Evolutionary conservation across 2,113 vertebrate species (phyloP).

Genomic region (Camelus bactrianus): DNA sequence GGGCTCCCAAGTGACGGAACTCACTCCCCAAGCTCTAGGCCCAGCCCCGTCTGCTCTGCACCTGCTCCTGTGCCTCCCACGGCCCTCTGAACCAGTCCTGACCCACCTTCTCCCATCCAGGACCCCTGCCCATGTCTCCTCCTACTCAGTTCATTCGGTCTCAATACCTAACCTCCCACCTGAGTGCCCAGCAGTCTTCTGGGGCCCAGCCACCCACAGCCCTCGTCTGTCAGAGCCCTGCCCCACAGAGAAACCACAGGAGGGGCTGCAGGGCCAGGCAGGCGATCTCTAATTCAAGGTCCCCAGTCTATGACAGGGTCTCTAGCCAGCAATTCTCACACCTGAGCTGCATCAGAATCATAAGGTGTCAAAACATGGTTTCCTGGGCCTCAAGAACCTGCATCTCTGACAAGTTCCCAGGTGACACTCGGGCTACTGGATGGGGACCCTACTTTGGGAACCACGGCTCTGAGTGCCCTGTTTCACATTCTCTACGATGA

Average conservation of each 20-base stretch:
- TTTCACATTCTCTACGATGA: neutral
- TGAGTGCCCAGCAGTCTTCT: neutral
- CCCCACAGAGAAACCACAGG: neutral
- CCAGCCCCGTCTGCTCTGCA: too few species aligned
- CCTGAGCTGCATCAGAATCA: neutral
- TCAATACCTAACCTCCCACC: neutral
- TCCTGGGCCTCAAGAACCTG: too few species aligned
- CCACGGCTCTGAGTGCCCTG: too few species aligned
- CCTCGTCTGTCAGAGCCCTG: neutral
- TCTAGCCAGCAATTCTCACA: neutral
- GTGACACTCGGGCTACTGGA: neutral
- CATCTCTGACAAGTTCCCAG: neutral
- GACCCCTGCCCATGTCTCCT: fast-evolving
- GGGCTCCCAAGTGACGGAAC: neutral
- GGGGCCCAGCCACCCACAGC: neutral
- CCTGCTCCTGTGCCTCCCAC: neutral
- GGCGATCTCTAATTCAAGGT: neutral
- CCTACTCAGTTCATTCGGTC: too few species aligned
- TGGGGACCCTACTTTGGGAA: neutral
- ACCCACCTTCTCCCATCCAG: neutral
- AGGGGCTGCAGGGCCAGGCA: neutral
- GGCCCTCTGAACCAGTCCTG: too few species aligned
- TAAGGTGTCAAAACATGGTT: neutral
- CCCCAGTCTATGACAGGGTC: neutral
- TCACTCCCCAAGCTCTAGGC: too few species aligned